A percentile compares a stretch with the other conserved stretches of the same genome.
Conservation (phyloP, 2,113 vertebrate genomes). For the Sorex fumeus region DNA sequence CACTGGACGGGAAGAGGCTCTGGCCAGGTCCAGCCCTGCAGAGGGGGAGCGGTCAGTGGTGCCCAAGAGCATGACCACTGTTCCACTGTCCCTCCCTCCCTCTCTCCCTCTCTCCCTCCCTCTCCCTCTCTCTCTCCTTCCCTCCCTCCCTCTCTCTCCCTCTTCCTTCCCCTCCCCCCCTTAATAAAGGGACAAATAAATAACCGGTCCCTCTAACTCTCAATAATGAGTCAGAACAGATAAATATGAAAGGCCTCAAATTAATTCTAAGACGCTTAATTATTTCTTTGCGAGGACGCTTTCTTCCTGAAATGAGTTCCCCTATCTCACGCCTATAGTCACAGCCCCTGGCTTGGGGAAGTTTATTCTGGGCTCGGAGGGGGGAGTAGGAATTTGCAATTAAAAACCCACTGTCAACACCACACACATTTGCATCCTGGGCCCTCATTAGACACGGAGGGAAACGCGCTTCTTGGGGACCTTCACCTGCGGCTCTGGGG, state of each 20-base stretch:
- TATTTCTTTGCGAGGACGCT: conserved; percentile 43
- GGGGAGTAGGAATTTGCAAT: conserved; percentile 69
- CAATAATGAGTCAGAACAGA: conserved; percentile 73
- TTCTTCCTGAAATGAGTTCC: conserved; percentile 47
- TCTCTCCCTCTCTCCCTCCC: no score
- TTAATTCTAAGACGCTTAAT: conserved; percentile 80
- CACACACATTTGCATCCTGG: conserved; percentile 68
- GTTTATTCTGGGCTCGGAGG: conserved; percentile 74
- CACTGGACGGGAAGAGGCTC: no score
- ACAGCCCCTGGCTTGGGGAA: conserved; percentile 13
- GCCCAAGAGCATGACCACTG: no score
- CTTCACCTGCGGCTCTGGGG: conserved; percentile 41
- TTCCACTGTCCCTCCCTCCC: no score
- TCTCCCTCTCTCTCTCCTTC: no score
- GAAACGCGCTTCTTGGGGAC: conserved; percentile 60
- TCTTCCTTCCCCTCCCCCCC: no score
- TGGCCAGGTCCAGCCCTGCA: not conserved
- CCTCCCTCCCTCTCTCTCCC: no score
- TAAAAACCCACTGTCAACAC: conserved; percentile 74
- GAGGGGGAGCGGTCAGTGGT: no score
- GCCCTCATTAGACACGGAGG: conserved; percentile 75
- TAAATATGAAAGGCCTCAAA: conserved; percentile 73
- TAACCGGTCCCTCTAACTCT: conserved; percentile 55
- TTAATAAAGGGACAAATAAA: conserved; percentile 25
- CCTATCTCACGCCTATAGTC: not conserved